Evolutionary conservation across 1,140 invertebrate genomes (phyloP), one percentile per base, ranked within the genome.

Genomic region (Bombyx mandarina): DNA sequence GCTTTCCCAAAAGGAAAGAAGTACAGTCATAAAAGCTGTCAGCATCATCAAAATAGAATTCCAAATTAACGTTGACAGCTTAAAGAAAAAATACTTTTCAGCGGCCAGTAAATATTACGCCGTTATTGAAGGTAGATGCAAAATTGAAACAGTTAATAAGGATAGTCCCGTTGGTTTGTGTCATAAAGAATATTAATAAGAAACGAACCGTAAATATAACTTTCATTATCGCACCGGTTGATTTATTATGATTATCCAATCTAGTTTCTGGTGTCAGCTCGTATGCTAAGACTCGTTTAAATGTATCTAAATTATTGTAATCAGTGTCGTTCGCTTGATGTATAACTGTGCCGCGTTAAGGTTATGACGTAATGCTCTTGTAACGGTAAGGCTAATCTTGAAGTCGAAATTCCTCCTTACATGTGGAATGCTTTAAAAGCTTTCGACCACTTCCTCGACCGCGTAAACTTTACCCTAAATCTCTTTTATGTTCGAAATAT

Each of bases 1-100:
- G 67, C 62, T 65, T 50, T 73, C 77, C 75, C 71, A 77, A 80
- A 84, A 78, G 73, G 73, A 70, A 73, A 75, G 65, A 71, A 61
- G 54, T 65, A 61, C 61, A 54, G 44, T 73, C 75, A 63, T 80
- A 85, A 73, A 82, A 62, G 74, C 65, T 62, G 67, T 74, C 73
- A 66, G 65, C 59, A 66, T 70, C 64, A 79, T 79, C 79, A 70
- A 77, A 78, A 79, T 83, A 75, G 74, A 79, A 75, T 79, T 79
- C 70, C 73, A 79, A 78, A 80, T 73, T 62, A 58, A 54, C 44
- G 52, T 53, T 52, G 58, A 56, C 53, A 46, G 55, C 42, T 26
- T 51, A 45, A 52, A 63, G 54, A 59, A 61, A 67, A 66, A 66
- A 59, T 62, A 55, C 57, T 45, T 60, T 43, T 35, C 26, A 35